A percentile compares a stretch with the other conserved stretches of the same genome.
Evolutionary conservation across 2,888 invertebrate genomes (phyloP).

Genomic region (Chirona hameri): DNA sequence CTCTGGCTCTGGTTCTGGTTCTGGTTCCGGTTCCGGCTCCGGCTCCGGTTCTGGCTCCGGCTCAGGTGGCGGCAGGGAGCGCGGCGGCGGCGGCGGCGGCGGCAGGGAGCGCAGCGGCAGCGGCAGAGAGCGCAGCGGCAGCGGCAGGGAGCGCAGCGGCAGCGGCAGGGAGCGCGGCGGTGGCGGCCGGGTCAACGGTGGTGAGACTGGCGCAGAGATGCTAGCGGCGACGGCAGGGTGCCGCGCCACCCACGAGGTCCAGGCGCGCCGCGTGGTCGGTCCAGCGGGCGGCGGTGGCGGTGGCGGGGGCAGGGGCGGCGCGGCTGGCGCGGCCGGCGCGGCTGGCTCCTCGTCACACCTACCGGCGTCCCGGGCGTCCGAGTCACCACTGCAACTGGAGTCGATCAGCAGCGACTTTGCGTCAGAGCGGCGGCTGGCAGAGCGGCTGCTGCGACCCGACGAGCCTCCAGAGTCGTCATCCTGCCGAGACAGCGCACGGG

Average conservation of each 20-base stretch:
- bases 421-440: conserved; percentile 5
- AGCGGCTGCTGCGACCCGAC: conserved; percentile 31
- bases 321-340: not conserved
- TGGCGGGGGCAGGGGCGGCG: not conserved
- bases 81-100: conserved; percentile 35
- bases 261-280: conserved; percentile 68
- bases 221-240: conserved; percentile 32
- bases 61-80: conserved; percentile 37
- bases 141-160: too few species aligned
- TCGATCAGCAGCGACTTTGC: conserved; percentile 25
- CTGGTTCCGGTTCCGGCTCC: too few species aligned
- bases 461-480: conserved; percentile 26
- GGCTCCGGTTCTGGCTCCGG: conserved; percentile 32
- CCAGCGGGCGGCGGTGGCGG: conserved; percentile 49
- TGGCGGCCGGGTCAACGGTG: conserved; percentile 8
- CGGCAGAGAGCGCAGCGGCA: too few species aligned
- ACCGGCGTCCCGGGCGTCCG: conserved; percentile 23
- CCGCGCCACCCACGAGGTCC: conserved; percentile 63
- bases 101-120: too few species aligned
- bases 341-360: conserved; percentile 10
- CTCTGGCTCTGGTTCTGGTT: too few species aligned
- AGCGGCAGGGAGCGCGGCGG: too few species aligned
- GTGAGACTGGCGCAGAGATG: conserved; percentile 38
- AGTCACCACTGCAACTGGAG: conserved; percentile 4
- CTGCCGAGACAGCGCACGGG: not conserved